Evolutionary conservation across 2,797 vertebrate species (phyloP).

Genomic region (Otolemur crassicaudatus): DNA sequence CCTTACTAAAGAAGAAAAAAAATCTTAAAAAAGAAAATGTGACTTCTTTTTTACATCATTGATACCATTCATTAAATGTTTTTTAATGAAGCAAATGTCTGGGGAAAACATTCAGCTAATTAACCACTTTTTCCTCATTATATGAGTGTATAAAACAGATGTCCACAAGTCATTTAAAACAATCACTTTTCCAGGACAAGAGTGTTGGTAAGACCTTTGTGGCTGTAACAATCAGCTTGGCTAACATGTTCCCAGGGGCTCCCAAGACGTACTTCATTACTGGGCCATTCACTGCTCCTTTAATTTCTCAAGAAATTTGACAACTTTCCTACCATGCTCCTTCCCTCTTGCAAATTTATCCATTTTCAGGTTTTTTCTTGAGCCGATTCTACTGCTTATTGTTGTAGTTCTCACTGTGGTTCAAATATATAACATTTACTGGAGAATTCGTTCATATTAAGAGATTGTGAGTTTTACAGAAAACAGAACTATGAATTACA

Average conservation of each 20-base stretch:
- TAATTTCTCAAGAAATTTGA: neutral
- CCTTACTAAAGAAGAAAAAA: neutral
- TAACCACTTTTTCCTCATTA: neutral
- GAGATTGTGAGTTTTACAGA: constrained; percentile 41
- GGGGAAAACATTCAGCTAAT: constrained; percentile 36
- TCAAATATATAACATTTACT: neutral
- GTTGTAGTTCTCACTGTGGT: neutral
- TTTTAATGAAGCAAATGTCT: constrained; percentile 50
- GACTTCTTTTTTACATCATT: constrained; percentile 6
- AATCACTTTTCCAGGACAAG: neutral
- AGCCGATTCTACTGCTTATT: neutral
- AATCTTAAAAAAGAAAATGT: neutral
- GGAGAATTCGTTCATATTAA: neutral
- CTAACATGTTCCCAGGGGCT: neutral
- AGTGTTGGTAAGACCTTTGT: no score
- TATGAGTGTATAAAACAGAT: neutral
- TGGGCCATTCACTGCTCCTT: neutral
- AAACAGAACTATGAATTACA: constrained; percentile 33
- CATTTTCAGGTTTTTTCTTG: neutral
- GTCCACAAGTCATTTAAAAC: neutral
- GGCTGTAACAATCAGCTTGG: neutral
- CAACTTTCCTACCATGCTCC: neutral
- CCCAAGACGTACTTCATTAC: neutral
- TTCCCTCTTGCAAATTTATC: neutral
- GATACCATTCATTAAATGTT: neutral